These are phyloP conservation scores for Heterotilapia buettikoferi DNA, from an alignment of 2,113 vertebrate genomes.

Conservation along the genomic window DNA sequence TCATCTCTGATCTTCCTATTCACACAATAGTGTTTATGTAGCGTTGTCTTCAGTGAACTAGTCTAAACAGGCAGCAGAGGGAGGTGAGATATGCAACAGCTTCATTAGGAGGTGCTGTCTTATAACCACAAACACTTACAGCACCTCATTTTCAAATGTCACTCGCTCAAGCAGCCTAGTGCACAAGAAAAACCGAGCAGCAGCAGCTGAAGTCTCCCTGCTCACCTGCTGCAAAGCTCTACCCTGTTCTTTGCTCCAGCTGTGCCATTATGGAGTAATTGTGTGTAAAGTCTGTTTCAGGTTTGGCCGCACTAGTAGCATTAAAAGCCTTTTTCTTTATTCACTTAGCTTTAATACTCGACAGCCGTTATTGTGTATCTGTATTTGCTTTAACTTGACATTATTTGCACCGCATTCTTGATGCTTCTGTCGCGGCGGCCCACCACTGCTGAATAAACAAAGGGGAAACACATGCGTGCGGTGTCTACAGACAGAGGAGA, in stretches of 20 bases:
- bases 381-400: background rate
- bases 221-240: background rate
- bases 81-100: background rate
- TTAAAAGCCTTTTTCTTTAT: background rate
- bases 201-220: background rate
- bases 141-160: background rate
- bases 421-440: background rate
- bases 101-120: background rate
- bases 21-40: slow-evolving; percentile 11
- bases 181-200: background rate
- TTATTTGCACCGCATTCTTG: background rate
- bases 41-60: background rate
- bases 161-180: background rate
- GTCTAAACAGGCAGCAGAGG: background rate
- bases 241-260: slow-evolving; percentile 1
- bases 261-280: background rate
- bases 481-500: slow-evolving; percentile 8
- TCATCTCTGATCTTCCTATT: background rate
- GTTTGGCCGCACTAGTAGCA: background rate
- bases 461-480: background rate
- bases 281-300: background rate
- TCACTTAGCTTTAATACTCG: background rate
- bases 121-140: background rate
- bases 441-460: slow-evolving; percentile 15
- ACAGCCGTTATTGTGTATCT: background rate